Conservation (phyloP, 1,140 invertebrate genomes). For the Drosophila malerkotliana region DNA sequence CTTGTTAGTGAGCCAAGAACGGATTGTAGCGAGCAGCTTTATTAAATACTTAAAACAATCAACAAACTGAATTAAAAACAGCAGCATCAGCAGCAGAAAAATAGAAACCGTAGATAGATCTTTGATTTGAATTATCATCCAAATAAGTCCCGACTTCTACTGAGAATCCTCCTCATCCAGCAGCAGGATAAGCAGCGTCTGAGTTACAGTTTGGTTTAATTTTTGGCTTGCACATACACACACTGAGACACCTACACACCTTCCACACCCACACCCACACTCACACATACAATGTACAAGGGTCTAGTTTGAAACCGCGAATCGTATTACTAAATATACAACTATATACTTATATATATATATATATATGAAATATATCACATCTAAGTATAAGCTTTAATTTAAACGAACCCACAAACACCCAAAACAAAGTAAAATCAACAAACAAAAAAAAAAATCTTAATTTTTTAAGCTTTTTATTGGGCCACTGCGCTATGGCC, state of each 20-base stretch:
- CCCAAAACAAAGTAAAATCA: conserved; percentile 16
- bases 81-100: background rate
- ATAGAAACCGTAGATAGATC: conserved; percentile 38
- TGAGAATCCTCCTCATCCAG: conserved; percentile 21
- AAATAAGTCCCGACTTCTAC: conserved; percentile 34
- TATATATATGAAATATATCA: conserved; percentile 27
- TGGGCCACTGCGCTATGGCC: background rate
- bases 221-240: conserved; percentile 43
- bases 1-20: conserved; percentile 55
- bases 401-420: conserved; percentile 48
- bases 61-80: conserved; percentile 22
- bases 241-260: background rate
- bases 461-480: conserved; percentile 49
- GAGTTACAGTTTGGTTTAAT: conserved; percentile 36
- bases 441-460: conserved; percentile 46
- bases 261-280: conserved; percentile 14
- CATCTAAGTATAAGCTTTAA: conserved; percentile 48
- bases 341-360: conserved; percentile 25
- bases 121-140: conserved; percentile 54
- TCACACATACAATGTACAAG: conserved; percentile 73
- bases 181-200: too few relatives aligned
- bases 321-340: conserved; percentile 82
- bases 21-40: conserved; percentile 64
- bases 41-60: conserved; percentile 40
- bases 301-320: conserved; percentile 82